A percentile compares a stretch with the other conserved stretches of the same genome.
Conservation (phyloP, 2,113 vertebrate species). For the Excalfactoria chinensis region DNA sequence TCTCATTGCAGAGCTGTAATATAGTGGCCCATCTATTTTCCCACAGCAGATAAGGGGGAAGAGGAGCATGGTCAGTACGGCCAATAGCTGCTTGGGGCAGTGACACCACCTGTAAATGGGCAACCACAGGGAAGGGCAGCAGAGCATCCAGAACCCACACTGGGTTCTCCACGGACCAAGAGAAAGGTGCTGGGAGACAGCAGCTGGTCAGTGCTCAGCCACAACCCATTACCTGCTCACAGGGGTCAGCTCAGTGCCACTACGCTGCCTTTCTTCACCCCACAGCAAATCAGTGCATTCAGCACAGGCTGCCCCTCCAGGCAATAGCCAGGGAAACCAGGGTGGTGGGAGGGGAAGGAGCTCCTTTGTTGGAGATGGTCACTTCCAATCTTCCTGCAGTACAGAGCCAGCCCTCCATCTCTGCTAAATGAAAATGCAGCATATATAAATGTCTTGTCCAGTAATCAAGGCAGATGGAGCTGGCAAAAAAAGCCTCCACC, state of each 20-base stretch:
- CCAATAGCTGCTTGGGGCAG: background rate
- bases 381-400: background rate
- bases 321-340: accelerated
- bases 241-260: background rate
- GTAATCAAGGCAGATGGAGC: background rate
- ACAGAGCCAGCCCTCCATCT: background rate
- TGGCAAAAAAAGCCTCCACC: background rate
- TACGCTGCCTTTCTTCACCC: background rate
- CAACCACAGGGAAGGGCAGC: background rate
- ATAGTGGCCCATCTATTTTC: accelerated
- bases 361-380: too few species aligned
- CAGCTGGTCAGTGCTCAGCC: background rate
- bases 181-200: accelerated
- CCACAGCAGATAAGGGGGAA: background rate
- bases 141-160: background rate
- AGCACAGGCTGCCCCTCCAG: background rate
- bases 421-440: background rate
- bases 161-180: accelerated
- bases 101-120: background rate
- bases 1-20: background rate
- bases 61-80: background rate
- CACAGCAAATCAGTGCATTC: background rate
- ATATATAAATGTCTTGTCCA: accelerated
- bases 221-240: accelerated
- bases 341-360: accelerated